phyloP scores from a whole-genome alignment of 2,888 invertebrate genomes.

The Spisula subtruncata region DNA sequence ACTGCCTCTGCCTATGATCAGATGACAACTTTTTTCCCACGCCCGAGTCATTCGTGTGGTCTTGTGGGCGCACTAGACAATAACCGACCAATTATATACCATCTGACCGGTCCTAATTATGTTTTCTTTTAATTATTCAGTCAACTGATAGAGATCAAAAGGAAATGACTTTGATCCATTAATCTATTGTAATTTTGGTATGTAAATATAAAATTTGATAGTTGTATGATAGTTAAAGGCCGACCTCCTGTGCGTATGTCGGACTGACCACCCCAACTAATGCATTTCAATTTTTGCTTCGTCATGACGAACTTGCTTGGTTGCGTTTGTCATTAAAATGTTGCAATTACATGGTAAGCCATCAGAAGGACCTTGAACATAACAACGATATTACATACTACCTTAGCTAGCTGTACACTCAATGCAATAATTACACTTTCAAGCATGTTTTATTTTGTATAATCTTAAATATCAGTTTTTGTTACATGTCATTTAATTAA shows the following conservation, averaged over 20 bases:
- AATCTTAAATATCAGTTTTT: no score
- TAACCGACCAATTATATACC: neutral
- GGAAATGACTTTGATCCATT: conserved; percentile 15
- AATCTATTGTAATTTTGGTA: neutral
- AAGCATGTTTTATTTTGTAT: no score
- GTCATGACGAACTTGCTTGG: neutral
- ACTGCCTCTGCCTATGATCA: neutral
- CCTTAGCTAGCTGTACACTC: no score
- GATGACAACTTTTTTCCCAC: neutral
- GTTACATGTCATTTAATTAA: no score
- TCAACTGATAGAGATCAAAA: neutral
- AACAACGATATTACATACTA: no score
- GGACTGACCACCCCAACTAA: neutral
- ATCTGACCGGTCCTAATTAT: neutral
- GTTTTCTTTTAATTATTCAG: conserved; percentile 9
- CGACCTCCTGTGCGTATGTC: conserved; percentile 1
- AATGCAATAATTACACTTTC: no score
- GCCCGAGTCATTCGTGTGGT: neutral
- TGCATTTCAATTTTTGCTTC: neutral
- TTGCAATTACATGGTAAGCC: neutral
- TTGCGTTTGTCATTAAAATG: neutral
- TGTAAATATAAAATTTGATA: neutral
- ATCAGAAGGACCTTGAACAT: no score
- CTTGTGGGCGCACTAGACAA: neutral
- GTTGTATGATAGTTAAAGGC: neutral